phyloP scores from a whole-genome alignment of 2,797 vertebrate genomes.

The Novumbra hubbsi region DNA sequence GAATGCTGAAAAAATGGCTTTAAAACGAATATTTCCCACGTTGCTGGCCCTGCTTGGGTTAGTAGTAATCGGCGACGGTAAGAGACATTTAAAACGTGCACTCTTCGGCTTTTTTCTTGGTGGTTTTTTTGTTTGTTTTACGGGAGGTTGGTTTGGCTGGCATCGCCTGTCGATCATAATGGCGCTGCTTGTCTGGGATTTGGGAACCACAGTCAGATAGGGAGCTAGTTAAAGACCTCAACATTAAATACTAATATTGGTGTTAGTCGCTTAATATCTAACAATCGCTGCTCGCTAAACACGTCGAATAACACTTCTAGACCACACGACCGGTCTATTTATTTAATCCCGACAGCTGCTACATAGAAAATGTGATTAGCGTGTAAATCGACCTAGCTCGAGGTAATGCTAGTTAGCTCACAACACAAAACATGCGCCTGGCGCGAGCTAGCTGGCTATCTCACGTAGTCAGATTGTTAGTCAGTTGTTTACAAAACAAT shows the following conservation, averaged over 20 bases:
- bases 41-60: slow-evolving; percentile 67
- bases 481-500: background rate
- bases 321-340: background rate
- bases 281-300: background rate
- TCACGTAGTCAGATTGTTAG: background rate
- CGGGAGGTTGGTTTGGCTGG: slow-evolving; percentile 42
- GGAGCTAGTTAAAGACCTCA: background rate
- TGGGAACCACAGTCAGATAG: slow-evolving; percentile 49
- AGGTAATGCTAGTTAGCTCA: too few relatives aligned
- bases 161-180: slow-evolving; percentile 73
- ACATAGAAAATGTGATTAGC: background rate
- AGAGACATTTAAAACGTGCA: slow-evolving; percentile 56
- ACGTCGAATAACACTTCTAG: background rate
- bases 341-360: background rate
- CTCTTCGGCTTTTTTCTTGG: slow-evolving; percentile 62
- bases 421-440: background rate
- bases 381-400: background rate
- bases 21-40: slow-evolving; percentile 55
- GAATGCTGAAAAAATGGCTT: slow-evolving; percentile 73
- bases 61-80: slow-evolving; percentile 66
- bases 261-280: too few relatives aligned
- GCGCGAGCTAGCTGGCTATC: background rate
- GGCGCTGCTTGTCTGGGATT: slow-evolving; percentile 66
- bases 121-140: slow-evolving; percentile 51
- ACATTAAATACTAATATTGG: too few relatives aligned